Conservation (phyloP, 2,888 invertebrate species). For the Papilio elwesi region DNA sequence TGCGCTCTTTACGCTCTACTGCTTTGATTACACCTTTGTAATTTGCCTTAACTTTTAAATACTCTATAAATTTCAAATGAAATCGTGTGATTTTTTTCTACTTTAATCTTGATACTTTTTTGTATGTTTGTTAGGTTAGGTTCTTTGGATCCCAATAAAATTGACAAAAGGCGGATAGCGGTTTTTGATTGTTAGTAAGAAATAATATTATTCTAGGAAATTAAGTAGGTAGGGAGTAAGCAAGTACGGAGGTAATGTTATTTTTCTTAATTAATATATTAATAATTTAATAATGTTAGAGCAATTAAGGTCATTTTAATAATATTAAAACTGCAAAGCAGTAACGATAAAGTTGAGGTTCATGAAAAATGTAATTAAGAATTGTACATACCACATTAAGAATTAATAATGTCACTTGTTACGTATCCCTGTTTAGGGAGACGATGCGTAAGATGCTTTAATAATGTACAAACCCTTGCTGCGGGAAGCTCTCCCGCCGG, state of each 20-base stretch:
- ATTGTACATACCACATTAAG: background rate
- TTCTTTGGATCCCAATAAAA: too few relatives aligned
- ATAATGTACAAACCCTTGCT: conserved; percentile 15
- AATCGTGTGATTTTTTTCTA: background rate
- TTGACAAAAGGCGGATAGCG: too few relatives aligned
- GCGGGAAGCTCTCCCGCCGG: background rate
- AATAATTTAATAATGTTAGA: too few relatives aligned
- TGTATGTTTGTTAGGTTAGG: too few relatives aligned
- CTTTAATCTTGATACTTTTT: background rate
- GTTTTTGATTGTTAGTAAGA: too few relatives aligned
- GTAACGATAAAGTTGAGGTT: background rate
- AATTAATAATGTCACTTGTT: conserved; percentile 6
- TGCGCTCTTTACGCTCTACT: background rate
- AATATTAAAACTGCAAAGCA: too few relatives aligned
- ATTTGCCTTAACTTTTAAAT: conserved; percentile 2
- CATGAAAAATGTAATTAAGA: conserved; percentile 2
- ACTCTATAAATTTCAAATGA: background rate
- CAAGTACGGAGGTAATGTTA: too few relatives aligned
- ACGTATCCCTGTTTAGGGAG: conserved; percentile 4
- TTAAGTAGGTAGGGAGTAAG: too few relatives aligned
- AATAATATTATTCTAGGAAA: too few relatives aligned
- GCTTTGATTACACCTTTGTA: background rate
- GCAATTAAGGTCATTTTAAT: too few relatives aligned
- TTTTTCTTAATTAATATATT: too few relatives aligned
- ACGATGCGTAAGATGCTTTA: conserved; percentile 19